phyloP scores from a whole-genome alignment of 2,113 vertebrate species.

The Dascyllus trimaculatus region DNA sequence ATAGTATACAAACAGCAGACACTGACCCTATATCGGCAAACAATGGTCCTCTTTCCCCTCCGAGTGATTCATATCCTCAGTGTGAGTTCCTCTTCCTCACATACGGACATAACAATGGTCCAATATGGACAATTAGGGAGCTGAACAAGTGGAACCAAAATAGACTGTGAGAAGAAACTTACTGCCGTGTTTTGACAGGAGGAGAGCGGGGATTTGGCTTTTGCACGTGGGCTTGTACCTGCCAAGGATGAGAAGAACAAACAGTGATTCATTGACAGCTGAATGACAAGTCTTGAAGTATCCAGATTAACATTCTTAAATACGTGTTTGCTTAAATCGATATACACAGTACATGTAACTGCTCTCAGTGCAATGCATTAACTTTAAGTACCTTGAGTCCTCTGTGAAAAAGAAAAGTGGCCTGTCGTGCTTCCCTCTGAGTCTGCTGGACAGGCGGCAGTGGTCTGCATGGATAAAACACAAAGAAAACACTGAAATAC shows the following conservation, averaged over 20 bases:
- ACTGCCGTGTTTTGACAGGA: constrained; percentile 69
- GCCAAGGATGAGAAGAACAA: not conserved
- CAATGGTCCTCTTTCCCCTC: constrained; percentile 6
- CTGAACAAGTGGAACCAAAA: not conserved
- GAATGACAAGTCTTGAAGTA: not conserved
- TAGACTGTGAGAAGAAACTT: constrained; percentile 37
- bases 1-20: not conserved
- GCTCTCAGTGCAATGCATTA: not conserved
- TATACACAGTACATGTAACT: not conserved
- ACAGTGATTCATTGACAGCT: not conserved
- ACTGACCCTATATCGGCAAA: not conserved
- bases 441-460: constrained; percentile 70
- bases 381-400: constrained; percentile 90
- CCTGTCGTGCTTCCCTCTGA: constrained; percentile 93
- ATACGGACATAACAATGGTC: not conserved
- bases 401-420: constrained; percentile 94
- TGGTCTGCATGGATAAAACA: constrained; percentile 53
- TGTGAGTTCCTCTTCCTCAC: not conserved
- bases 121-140: not conserved
- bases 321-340: not conserved
- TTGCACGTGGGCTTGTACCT: constrained; percentile 78
- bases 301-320: not conserved
- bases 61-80: constrained; percentile 23
- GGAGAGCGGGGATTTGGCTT: constrained; percentile 46
- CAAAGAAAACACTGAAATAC: not conserved